phyloP scores from a whole-genome alignment of 1,140 invertebrate genomes.

The Drosophila nikananu region DNA sequence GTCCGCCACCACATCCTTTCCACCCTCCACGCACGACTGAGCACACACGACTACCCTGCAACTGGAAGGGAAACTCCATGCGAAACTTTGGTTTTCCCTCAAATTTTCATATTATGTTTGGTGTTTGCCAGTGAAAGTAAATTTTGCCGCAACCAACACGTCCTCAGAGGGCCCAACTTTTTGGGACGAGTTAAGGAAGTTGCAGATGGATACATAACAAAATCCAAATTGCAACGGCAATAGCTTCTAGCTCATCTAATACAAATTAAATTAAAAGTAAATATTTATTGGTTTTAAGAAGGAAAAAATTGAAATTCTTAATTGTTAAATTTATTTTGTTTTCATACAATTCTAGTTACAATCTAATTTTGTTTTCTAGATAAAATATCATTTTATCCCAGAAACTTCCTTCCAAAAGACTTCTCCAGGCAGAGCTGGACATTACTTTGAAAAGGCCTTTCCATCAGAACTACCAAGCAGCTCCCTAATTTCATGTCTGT shows the following conservation, averaged over 20 bases:
- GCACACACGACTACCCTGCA: constrained; percentile 37
- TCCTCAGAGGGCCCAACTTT: constrained; percentile 11
- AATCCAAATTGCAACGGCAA: background rate
- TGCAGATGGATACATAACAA: background rate
- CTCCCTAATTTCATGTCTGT: background rate
- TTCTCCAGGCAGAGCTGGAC: background rate
- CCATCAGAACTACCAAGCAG: constrained; percentile 3
- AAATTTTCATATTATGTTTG: constrained; percentile 23
- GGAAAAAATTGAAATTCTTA: background rate
- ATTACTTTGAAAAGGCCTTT: background rate
- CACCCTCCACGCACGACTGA: constrained; percentile 31
- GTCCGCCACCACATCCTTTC: constrained; percentile 4
- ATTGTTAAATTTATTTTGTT: background rate
- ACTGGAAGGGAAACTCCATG: constrained; percentile 4
- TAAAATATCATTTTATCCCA: no score
- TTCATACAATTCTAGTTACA: background rate
- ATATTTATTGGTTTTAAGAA: background rate
- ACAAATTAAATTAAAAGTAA: background rate
- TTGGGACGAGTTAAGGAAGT: background rate
- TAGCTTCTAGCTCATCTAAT: background rate
- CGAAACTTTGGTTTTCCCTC: constrained; percentile 17
- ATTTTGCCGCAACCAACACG: constrained; percentile 19
- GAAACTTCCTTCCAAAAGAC: no score
- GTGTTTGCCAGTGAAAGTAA: constrained; percentile 27
- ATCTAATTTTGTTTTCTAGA: background rate